A percentile compares a stretch with the other conserved stretches of the same genome.
Conservation (phyloP, 2,888 invertebrate species). For the Erpobdella octoculata region DNA sequence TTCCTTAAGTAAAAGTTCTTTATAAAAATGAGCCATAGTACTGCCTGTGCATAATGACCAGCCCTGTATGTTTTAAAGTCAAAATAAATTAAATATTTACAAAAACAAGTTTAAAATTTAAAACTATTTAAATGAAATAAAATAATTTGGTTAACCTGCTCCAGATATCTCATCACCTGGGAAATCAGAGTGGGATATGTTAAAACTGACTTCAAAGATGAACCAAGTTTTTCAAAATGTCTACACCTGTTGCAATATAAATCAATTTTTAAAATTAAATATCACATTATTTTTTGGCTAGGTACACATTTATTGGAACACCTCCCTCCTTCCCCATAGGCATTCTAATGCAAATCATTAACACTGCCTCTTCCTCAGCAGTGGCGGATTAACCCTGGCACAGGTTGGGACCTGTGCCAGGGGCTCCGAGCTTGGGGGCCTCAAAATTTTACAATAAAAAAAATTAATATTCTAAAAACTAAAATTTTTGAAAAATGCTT, state of each 20-base stretch:
- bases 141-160: not conserved
- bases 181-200: not conserved
- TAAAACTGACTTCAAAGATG: not conserved
- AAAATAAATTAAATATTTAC: not conserved
- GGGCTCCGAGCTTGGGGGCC: too few relatives aligned
- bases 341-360: too few relatives aligned
- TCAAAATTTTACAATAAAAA: too few relatives aligned
- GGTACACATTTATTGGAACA: too few relatives aligned
- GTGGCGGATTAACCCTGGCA: too few relatives aligned
- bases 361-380: too few relatives aligned
- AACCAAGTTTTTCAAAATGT: not conserved
- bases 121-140: not conserved
- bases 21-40: slow-evolving; percentile 52
- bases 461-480: too few relatives aligned
- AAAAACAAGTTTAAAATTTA: not conserved
- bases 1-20: slow-evolving; percentile 39
- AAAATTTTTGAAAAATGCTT: too few relatives aligned
- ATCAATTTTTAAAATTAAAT: not conserved
- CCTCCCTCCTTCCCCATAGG: too few relatives aligned
- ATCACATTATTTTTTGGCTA: not conserved
- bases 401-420: too few relatives aligned
- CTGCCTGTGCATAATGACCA: slow-evolving; percentile 44
- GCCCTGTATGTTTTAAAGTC: too few relatives aligned
- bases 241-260: not conserved
- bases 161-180: not conserved